These are phyloP conservation scores for Pampusana beccarii DNA, from an alignment of 2,113 vertebrate species.

Conservation along the genomic window DNA sequence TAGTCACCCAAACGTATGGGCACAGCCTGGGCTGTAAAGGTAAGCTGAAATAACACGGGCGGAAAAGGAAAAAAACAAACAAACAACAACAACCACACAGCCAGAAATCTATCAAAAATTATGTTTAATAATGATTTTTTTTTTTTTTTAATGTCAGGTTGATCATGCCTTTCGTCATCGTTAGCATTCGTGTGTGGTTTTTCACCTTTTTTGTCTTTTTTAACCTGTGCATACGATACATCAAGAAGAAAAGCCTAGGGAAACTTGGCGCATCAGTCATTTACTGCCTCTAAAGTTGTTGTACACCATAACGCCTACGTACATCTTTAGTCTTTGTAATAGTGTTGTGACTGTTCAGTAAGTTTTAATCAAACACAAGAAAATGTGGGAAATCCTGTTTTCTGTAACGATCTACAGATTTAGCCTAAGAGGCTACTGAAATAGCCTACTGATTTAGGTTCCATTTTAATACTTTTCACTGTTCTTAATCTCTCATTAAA, in stretches of 20 bases:
- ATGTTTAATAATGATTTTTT: not conserved
- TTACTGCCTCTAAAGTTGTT: not conserved
- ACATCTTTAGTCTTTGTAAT: not conserved
- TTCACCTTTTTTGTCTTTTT: not conserved
- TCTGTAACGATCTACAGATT: not conserved
- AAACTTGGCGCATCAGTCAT: too few relatives aligned
- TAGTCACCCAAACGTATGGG: fast-evolving
- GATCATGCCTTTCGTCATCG: fast-evolving
- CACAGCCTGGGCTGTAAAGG: fast-evolving
- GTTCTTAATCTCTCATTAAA: not conserved
- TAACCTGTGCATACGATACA: too few relatives aligned
- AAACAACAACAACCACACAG: not conserved
- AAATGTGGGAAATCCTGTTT: fast-evolving
- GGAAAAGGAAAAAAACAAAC: too few relatives aligned
- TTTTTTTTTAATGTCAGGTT: not conserved
- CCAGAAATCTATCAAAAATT: fast-evolving
- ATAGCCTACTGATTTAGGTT: too few relatives aligned
- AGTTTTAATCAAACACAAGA: not conserved
- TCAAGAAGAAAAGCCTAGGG: not conserved
- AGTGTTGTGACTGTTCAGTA: fast-evolving
- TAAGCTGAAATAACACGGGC: not conserved
- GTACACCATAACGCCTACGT: fast-evolving
- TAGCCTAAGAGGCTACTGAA: not conserved
- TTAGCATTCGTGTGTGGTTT: fast-evolving
- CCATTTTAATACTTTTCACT: fast-evolving